Conservation (phyloP, 2,888 invertebrate genomes). For the Nomada hirtipes region DNA sequence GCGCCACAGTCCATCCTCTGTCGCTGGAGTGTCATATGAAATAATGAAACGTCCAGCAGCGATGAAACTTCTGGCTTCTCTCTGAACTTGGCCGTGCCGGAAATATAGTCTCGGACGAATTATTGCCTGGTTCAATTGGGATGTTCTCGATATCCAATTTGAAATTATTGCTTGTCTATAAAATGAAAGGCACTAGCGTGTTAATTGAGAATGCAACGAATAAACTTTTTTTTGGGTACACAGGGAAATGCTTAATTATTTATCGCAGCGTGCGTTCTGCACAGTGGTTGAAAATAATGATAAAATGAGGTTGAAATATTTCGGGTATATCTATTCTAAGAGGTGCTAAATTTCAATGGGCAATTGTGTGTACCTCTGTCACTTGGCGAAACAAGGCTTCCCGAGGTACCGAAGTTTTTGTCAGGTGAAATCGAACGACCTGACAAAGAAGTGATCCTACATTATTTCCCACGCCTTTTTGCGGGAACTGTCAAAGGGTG, state of each 20-base stretch:
- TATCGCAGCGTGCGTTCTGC: no score
- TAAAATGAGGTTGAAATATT: no score
- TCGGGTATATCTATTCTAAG: no score
- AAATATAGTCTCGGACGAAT: background rate
- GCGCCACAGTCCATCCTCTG: conserved; percentile 5
- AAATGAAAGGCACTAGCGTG: no score
- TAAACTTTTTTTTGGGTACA: no score
- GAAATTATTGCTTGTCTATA: background rate
- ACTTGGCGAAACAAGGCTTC: background rate
- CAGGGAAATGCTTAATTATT: no score
- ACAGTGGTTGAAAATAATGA: no score
- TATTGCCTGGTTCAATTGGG: background rate
- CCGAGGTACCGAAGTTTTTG: background rate
- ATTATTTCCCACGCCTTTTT: background rate
- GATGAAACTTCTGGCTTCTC: conserved; percentile 11
- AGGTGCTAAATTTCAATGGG: no score
- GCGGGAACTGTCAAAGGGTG: background rate
- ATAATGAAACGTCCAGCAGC: conserved; percentile 39
- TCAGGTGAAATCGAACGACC: background rate
- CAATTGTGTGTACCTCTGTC: no score
- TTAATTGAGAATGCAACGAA: no score
- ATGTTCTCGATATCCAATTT: background rate
- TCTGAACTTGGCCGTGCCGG: background rate
- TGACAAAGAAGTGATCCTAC: background rate
- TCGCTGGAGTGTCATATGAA: conserved; percentile 12